A percentile compares a stretch with the other conserved stretches of the same genome.
phyloP scores from a whole-genome alignment of 2,797 vertebrate genomes.

The Thunnus albacares region DNA sequence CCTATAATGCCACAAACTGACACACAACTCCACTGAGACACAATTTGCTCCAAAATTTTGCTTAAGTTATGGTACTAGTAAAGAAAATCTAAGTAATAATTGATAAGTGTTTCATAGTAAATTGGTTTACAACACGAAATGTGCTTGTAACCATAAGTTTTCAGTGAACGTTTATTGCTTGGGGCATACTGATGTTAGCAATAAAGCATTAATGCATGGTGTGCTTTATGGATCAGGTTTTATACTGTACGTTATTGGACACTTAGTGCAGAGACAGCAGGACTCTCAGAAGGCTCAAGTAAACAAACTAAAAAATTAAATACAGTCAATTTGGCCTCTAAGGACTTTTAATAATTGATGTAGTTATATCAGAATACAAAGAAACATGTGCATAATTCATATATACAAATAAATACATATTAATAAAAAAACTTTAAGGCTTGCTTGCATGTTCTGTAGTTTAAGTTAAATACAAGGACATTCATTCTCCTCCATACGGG shows the following conservation, averaged over 20 bases:
- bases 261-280: constrained; percentile 39
- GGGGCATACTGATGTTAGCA: constrained; percentile 39
- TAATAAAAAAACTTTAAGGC: not conserved
- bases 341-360: constrained; percentile 67
- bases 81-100: constrained; percentile 31
- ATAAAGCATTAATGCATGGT: constrained; percentile 46
- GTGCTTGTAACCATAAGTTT: constrained; percentile 34
- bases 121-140: constrained; percentile 15
- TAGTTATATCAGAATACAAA: constrained; percentile 49
- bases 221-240: constrained; percentile 33
- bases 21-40: constrained; percentile 2
- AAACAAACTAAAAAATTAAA: constrained; percentile 62
- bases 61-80: constrained; percentile 3
- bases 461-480: constrained; percentile 20
- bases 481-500: not conserved
- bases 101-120: constrained; percentile 18
- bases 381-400: constrained; percentile 55
- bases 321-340: constrained; percentile 36
- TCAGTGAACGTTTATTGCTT: constrained; percentile 26
- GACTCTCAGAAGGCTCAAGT: constrained; percentile 28
- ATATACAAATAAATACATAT: constrained; percentile 10
- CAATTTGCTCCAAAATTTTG: not conserved
- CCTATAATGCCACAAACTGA: constrained; percentile 16
- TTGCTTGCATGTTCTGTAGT: not conserved
- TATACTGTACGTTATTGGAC: constrained; percentile 30